Evolutionary conservation across 2,113 vertebrate genomes (phyloP).

Genomic region (Galbula dea): DNA sequence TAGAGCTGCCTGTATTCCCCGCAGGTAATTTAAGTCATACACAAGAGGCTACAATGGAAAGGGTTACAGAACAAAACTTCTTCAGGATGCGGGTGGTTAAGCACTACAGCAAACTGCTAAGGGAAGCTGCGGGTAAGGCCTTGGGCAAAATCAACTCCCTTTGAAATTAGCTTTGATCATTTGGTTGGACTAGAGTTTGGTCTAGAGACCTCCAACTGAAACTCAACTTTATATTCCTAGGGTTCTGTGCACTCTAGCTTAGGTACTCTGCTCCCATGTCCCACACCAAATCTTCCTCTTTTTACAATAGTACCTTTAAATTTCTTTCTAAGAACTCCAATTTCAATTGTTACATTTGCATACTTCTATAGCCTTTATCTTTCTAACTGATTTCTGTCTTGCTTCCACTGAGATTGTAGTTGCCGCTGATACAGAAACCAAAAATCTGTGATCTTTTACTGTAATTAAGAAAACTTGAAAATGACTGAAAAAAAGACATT

Average conservation of each 20-base stretch:
- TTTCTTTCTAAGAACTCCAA: background rate
- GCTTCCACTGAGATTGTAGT: background rate
- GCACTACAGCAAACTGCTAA: background rate
- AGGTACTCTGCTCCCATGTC: background rate
- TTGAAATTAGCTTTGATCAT: background rate
- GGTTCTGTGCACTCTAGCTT: background rate
- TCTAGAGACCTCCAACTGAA: background rate
- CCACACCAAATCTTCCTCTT: background rate
- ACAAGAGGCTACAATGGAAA: background rate
- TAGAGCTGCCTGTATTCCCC: background rate
- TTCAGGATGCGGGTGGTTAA: background rate
- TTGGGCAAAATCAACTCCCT: background rate
- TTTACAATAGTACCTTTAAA: background rate
- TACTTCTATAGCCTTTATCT: background rate
- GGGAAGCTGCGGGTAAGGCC: background rate
- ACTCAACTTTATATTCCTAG: background rate
- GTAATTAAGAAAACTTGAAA: background rate
- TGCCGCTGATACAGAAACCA: background rate
- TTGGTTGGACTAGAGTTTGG: background rate
- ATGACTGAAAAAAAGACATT: background rate
- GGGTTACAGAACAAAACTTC: background rate
- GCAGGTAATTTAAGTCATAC: background rate
- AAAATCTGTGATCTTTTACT: background rate
- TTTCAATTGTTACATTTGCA: background rate
- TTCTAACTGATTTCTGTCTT: background rate